phyloP scores from a whole-genome alignment of 2,797 vertebrate species.

The Oreortyx pictus region DNA sequence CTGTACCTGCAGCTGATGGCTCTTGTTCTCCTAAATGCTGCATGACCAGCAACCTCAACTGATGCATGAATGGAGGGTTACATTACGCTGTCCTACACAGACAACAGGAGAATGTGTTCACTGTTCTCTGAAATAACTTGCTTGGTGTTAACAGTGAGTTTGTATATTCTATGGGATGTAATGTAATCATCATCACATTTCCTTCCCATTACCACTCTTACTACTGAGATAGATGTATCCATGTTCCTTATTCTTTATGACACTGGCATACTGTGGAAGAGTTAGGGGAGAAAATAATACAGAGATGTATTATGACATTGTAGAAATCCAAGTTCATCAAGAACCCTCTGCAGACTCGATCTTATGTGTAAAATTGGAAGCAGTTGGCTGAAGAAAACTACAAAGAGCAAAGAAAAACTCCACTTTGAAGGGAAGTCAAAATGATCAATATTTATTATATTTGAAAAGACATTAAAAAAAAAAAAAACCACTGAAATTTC shows the following conservation, averaged over 20 bases:
- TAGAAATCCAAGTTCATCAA: neutral
- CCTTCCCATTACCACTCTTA: neutral
- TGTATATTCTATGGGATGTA: accelerated
- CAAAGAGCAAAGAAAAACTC: neutral
- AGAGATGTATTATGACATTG: neutral
- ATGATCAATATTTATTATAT: neutral
- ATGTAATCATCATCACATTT: neutral
- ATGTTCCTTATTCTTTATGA: neutral
- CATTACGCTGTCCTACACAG: neutral
- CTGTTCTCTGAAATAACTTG: neutral
- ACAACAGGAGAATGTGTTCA: neutral
- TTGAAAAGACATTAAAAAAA: neutral
- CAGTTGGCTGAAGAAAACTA: neutral
- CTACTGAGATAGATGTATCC: neutral
- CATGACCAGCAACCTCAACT: neutral
- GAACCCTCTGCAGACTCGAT: neutral
- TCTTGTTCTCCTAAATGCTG: neutral
- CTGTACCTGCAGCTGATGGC: neutral
- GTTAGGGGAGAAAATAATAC: neutral
- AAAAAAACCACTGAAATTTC: neutral
- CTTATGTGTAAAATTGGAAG: neutral
- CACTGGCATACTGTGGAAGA: neutral
- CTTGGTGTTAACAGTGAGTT: neutral
- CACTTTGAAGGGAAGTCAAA: neutral
- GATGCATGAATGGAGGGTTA: neutral